These are phyloP conservation scores for Karalla daura DNA, from an alignment of 2,797 vertebrate genomes.

Conservation along the genomic window DNA sequence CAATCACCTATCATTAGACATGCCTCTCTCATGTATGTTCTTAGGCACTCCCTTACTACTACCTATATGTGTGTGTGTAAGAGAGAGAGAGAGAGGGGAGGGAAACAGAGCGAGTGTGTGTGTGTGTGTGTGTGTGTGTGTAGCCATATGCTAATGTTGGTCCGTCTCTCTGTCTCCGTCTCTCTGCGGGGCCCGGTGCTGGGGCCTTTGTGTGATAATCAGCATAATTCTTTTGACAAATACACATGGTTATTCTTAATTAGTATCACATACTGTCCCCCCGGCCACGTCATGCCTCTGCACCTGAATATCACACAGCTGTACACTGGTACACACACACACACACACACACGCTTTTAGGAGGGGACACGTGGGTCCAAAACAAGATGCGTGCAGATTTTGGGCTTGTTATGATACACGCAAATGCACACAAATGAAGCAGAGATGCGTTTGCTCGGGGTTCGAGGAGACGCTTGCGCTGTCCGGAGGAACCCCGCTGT, in stretches of 20 bases:
- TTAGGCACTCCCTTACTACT: constrained; percentile 41
- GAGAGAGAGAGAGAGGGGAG: constrained; percentile 22
- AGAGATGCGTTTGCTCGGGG: background rate
- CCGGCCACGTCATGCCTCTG: constrained; percentile 80
- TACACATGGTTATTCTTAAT: constrained; percentile 93
- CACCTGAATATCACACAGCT: constrained; percentile 81
- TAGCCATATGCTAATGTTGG: constrained; percentile 84
- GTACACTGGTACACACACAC: constrained; percentile 44
- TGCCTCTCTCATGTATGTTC: constrained; percentile 61
- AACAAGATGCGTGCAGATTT: constrained; percentile 49
- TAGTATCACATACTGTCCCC: constrained; percentile 87
- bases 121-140: constrained; percentile 38
- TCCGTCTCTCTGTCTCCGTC: constrained; percentile 70
- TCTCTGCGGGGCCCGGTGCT: constrained; percentile 83
- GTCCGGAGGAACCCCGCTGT: constrained; percentile 44
- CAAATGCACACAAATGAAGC: constrained; percentile 27
- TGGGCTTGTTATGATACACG: constrained; percentile 41
- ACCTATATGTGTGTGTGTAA: constrained; percentile 34
- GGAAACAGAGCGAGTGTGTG: background rate
- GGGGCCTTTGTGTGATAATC: constrained; percentile 84
- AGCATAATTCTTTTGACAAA: constrained; percentile 91
- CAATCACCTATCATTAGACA: constrained; percentile 59
- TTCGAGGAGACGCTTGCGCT: constrained; percentile 13
- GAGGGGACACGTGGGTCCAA: constrained; percentile 44
- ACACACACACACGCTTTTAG: no score